These are phyloP conservation scores for Dryococelus australis DNA, from an alignment of 2,888 invertebrate genomes.

Conservation along the genomic window DNA sequence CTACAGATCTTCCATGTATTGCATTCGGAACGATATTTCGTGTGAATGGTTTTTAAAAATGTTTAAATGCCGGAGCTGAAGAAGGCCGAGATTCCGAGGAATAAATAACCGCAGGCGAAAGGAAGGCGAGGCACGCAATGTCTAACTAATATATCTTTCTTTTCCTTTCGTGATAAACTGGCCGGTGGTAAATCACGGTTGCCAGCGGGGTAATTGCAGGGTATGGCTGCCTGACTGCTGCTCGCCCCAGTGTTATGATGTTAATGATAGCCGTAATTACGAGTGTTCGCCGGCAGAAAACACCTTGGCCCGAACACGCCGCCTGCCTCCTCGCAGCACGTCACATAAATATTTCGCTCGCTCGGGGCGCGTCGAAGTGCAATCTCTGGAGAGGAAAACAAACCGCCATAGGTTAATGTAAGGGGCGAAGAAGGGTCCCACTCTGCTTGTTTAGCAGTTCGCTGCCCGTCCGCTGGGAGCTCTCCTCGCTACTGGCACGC, in stretches of 20 bases:
- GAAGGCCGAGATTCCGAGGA: neutral
- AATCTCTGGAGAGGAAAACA: neutral
- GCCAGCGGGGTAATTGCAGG: neutral
- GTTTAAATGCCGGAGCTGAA: neutral
- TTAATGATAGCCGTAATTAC: constrained; percentile 1
- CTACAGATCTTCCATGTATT: too few species aligned
- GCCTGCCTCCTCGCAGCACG: neutral
- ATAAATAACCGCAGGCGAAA: neutral
- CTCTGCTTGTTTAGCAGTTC: too few species aligned
- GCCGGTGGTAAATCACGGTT: neutral
- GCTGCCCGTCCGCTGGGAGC: too few species aligned
- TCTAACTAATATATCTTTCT: neutral
- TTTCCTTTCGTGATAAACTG: constrained; percentile 8
- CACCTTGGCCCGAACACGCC: neutral
- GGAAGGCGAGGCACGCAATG: neutral
- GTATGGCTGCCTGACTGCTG: neutral
- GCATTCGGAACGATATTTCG: too few species aligned
- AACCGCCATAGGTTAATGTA: too few species aligned
- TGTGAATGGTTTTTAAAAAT: too few species aligned
- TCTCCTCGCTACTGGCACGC: too few species aligned
- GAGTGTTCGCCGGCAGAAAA: neutral
- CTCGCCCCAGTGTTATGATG: neutral
- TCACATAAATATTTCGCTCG: neutral
- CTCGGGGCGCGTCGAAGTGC: neutral
- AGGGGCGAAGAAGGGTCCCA: too few species aligned